These are phyloP conservation scores for Microtus pennsylvanicus DNA, from an alignment of 2,113 vertebrate species.

Conservation along the genomic window DNA sequence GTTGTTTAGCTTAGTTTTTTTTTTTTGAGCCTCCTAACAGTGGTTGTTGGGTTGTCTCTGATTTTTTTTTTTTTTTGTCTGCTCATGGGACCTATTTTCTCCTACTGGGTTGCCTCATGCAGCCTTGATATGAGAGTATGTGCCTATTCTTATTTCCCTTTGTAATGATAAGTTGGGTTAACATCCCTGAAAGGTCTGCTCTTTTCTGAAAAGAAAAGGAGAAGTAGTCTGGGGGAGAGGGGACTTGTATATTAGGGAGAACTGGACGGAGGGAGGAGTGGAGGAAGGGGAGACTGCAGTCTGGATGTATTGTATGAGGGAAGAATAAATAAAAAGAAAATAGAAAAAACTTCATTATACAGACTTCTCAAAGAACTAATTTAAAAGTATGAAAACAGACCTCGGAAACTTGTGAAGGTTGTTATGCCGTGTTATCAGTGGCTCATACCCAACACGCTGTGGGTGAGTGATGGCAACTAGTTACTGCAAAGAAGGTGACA, in stretches of 20 bases:
- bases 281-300: not conserved
- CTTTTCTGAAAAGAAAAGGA: not conserved
- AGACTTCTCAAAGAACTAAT: not conserved
- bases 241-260: not conserved
- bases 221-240: not conserved
- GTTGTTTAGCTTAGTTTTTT: not conserved
- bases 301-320: not conserved
- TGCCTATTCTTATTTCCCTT: not conserved
- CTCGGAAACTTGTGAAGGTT: not conserved
- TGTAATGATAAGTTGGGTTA: not conserved
- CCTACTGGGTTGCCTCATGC: not conserved
- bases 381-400: not conserved
- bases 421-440: not conserved
- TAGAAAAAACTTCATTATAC: not conserved
- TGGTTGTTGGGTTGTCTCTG: not conserved
- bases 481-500: not conserved
- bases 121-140: not conserved
- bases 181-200: not conserved
- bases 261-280: not conserved
- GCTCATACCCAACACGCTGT: fast-evolving
- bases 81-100: not conserved
- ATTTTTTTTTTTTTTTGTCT: not conserved
- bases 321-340: not conserved
- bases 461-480: too few species aligned
- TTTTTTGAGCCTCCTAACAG: not conserved